Percentiles rank a stretch among this genome's conserved stretches.
phyloP scores from a whole-genome alignment of 2,797 vertebrate genomes.

The Gymnothorax reevesii region DNA sequence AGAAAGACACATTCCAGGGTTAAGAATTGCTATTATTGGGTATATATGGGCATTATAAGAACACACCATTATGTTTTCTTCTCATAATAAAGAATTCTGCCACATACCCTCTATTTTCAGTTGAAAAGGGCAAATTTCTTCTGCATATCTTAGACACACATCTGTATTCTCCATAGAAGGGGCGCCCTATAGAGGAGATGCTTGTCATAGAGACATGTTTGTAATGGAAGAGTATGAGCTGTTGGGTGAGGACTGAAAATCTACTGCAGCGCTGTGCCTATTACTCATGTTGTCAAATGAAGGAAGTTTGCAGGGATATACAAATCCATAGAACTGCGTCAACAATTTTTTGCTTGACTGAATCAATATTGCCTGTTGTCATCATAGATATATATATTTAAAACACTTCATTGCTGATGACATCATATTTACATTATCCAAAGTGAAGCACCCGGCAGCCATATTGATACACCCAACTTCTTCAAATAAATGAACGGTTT shows the following conservation, averaged over 20 bases:
- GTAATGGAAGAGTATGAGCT: slow-evolving; percentile 4
- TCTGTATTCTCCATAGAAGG: neutral
- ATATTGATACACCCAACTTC: too few species aligned
- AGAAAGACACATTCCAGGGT: neutral
- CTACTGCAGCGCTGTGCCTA: neutral
- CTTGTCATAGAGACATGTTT: neutral
- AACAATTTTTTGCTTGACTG: neutral
- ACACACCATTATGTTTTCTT: neutral
- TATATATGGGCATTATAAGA: neutral
- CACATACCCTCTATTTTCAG: neutral
- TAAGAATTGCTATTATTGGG: slow-evolving; percentile 12
- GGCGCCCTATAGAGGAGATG: neutral
- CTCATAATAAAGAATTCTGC: neutral
- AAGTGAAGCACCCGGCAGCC: too few species aligned
- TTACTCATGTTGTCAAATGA: slow-evolving; percentile 4
- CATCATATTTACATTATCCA: too few species aligned
- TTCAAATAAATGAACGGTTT: too few species aligned
- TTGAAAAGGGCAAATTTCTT: neutral
- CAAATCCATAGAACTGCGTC: neutral
- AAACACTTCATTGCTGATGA: too few species aligned
- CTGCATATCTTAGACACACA: neutral
- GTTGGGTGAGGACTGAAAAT: neutral
- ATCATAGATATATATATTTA: too few species aligned
- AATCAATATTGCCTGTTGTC: slow-evolving; percentile 8
- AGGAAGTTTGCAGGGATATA: neutral